Evolutionary conservation across 2,888 invertebrate genomes (phyloP).

Genomic region (Drosophila robusta): DNA sequence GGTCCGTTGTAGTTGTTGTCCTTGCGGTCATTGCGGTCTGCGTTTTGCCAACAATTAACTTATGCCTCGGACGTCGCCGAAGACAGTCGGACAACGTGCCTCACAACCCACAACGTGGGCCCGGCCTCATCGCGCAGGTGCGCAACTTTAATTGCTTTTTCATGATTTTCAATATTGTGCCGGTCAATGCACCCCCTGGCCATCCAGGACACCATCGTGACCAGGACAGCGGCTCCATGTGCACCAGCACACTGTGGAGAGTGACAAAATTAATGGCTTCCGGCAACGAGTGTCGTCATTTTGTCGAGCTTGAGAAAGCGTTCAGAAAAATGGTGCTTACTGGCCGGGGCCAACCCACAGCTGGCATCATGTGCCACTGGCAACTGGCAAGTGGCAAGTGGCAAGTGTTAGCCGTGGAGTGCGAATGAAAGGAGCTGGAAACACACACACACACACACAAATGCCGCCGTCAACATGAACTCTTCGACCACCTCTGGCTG

Average conservation of each 20-base stretch:
- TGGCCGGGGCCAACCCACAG: constrained; percentile 8
- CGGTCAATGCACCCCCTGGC: constrained; percentile 48
- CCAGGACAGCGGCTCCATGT: constrained; percentile 45
- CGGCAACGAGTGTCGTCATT: constrained; percentile 70
- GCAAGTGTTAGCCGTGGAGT: constrained; percentile 27
- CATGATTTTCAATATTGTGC: constrained; percentile 70
- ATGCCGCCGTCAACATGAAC: constrained; percentile 44
- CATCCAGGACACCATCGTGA: not conserved
- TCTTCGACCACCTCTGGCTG: constrained; percentile 55
- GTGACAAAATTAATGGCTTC: constrained; percentile 82
- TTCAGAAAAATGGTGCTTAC: constrained; percentile 53
- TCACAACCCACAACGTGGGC: not conserved
- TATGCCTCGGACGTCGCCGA: constrained; percentile 45
- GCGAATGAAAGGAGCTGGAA: constrained; percentile 29
- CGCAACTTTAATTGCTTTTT: constrained; percentile 70
- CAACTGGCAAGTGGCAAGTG: constrained; percentile 6
- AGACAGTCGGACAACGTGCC: constrained; percentile 40
- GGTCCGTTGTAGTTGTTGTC: constrained; percentile 17
- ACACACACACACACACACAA: constrained; percentile 30
- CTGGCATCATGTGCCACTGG: constrained; percentile 54
- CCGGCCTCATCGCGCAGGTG: constrained; percentile 55
- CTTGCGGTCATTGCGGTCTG: constrained; percentile 68
- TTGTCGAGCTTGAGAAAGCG: constrained; percentile 51
- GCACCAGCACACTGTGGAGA: constrained; percentile 58
- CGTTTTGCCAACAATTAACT: constrained; percentile 72